Evolutionary conservation across 2,797 vertebrate species (phyloP).

Genomic region (Melanotaenia parkinsoni): DNA sequence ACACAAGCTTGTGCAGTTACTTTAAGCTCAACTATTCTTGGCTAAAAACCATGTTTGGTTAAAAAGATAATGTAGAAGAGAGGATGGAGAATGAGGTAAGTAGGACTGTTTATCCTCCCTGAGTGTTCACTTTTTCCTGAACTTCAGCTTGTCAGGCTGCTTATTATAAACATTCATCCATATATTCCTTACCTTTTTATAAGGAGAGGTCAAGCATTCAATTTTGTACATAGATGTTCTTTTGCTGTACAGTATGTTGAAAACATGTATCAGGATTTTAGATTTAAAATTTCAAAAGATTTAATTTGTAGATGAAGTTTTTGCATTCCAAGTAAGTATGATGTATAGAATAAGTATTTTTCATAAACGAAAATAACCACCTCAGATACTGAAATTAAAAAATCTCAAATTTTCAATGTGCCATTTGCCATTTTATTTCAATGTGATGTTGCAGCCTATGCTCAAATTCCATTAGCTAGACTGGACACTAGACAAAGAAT

Average conservation of each 20-base stretch:
- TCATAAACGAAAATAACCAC: background rate
- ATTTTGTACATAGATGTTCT: background rate
- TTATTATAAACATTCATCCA: constrained; percentile 42
- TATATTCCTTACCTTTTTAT: constrained; percentile 44
- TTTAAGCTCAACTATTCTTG: background rate
- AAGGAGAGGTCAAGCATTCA: constrained; percentile 41
- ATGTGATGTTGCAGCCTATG: background rate
- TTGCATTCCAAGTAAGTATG: too few relatives aligned
- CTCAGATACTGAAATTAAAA: background rate
- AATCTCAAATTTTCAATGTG: background rate
- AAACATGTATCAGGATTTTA: background rate
- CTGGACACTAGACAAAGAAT: background rate
- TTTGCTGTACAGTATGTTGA: background rate
- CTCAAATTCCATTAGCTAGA: background rate
- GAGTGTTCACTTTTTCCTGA: constrained; percentile 7
- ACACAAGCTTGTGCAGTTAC: background rate
- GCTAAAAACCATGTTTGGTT: constrained; percentile 4
- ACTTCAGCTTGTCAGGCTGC: constrained; percentile 26
- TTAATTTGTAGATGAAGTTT: too few relatives aligned
- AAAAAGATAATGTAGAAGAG: constrained; percentile 1
- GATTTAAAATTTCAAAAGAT: too few relatives aligned
- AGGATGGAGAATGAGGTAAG: background rate
- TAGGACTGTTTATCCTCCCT: constrained; percentile 41
- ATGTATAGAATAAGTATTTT: background rate
- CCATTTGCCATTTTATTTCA: background rate